phyloP scores from a whole-genome alignment of 2,113 vertebrate species.

The Tupaia tana region DNA sequence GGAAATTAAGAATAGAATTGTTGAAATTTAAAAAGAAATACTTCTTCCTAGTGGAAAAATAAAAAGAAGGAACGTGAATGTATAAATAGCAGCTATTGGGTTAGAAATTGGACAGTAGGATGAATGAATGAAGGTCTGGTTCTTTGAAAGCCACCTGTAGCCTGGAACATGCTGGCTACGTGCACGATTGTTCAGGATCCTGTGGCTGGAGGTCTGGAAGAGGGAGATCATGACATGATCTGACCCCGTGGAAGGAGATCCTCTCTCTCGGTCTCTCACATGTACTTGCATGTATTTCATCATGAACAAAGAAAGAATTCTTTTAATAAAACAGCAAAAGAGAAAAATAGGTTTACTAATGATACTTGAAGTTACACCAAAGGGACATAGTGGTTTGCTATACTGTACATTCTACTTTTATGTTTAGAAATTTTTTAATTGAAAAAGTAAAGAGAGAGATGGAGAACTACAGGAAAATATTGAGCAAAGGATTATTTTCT shows the following conservation, averaged over 20 bases:
- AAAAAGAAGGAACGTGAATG: background rate
- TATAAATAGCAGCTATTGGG: background rate
- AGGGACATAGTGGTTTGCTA: background rate
- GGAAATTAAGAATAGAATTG: background rate
- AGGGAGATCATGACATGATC: too few species aligned
- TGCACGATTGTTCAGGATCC: too few species aligned
- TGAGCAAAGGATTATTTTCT: background rate
- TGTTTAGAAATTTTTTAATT: background rate
- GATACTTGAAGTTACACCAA: background rate
- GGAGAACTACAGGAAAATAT: background rate
- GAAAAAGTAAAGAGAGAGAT: background rate
- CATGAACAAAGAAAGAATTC: too few species aligned
- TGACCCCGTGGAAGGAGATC: too few species aligned
- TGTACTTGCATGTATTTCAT: too few species aligned
- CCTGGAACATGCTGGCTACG: background rate
- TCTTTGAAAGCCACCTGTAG: background rate
- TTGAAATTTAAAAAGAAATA: background rate
- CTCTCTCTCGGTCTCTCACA: too few species aligned
- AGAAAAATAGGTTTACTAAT: background rate
- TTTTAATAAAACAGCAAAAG: background rate
- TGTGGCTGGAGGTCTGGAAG: too few species aligned
- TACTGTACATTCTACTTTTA: background rate
- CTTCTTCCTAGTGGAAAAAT: background rate
- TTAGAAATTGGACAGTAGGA: background rate
- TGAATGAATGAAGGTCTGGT: background rate